These are phyloP conservation scores for Acanthurus leucopareius DNA, from an alignment of 2,797 vertebrate species.

Conservation along the genomic window DNA sequence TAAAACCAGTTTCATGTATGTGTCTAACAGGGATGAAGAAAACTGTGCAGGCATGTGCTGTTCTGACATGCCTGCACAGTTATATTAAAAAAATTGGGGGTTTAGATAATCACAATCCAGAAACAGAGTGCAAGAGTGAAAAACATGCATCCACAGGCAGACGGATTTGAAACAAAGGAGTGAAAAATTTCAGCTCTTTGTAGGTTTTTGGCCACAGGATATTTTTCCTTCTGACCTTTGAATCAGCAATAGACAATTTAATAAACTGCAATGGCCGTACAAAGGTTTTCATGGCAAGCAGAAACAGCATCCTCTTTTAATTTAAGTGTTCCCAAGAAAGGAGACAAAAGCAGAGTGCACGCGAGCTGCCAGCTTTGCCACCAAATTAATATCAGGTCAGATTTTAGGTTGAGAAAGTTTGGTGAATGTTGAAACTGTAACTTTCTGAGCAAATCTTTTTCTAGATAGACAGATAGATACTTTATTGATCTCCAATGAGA, in stretches of 20 bases:
- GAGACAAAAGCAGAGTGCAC: not conserved
- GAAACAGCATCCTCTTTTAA: not conserved
- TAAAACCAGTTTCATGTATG: not conserved
- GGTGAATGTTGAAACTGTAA: not conserved
- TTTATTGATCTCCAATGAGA: too few relatives aligned
- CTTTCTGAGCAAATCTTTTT: not conserved
- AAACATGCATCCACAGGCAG: constrained; percentile 14
- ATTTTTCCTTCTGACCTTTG: not conserved
- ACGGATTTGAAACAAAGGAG: not conserved
- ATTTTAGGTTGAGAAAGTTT: not conserved
- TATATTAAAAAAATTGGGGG: not conserved
- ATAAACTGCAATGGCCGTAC: too few relatives aligned
- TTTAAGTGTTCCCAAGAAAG: not conserved
- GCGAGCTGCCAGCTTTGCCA: not conserved
- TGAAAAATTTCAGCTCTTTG: not conserved
- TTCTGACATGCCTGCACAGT: constrained; percentile 31
- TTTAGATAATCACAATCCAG: not conserved
- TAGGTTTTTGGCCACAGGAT: not conserved
- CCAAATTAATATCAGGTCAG: not conserved
- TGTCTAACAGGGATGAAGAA: constrained; percentile 7
- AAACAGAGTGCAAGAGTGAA: not conserved
- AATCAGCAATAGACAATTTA: too few relatives aligned
- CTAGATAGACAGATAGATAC: too few relatives aligned
- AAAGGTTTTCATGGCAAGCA: not conserved
- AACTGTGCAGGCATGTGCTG: not conserved